These are phyloP conservation scores for Steinernema khuongi DNA, from an alignment of 1,140 invertebrate genomes.

Conservation along the genomic window DNA sequence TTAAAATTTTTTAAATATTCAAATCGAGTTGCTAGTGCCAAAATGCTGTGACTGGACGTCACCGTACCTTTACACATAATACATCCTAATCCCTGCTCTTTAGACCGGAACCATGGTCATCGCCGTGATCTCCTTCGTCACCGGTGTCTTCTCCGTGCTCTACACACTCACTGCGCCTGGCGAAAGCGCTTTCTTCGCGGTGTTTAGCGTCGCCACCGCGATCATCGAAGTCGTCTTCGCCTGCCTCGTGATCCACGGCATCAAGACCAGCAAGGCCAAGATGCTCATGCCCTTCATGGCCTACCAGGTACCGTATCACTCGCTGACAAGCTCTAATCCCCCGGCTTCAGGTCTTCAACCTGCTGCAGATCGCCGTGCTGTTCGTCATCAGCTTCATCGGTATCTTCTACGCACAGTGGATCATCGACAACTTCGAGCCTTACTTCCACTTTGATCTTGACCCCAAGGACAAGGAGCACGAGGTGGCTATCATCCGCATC, in stretches of 20 bases:
- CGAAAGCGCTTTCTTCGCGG: neutral
- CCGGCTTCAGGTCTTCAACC: neutral
- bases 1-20: too few relatives aligned
- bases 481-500: conserved; percentile 10
- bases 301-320: neutral
- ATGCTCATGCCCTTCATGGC: conserved; percentile 8
- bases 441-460: conserved; percentile 7
- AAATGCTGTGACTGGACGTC: too few relatives aligned
- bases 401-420: conserved; percentile 8
- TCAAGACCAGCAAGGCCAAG: neutral
- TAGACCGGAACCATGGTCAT: neutral
- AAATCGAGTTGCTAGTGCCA: too few relatives aligned
- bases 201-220: neutral
- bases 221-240: neutral
- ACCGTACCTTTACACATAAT: neutral
- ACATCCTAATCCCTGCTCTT: neutral
- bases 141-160: neutral
- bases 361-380: neutral
- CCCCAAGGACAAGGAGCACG: conserved; percentile 14
- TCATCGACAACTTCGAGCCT: conserved; percentile 15
- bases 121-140: conserved; percentile 1
- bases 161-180: neutral
- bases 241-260: neutral
- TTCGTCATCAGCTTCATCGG: conserved; percentile 8
- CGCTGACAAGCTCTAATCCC: neutral